A percentile compares a stretch with the other conserved stretches of the same genome.
These are phyloP conservation scores for Magallana nippona DNA, from an alignment of 2,888 invertebrate genomes.

Conservation along the genomic window DNA sequence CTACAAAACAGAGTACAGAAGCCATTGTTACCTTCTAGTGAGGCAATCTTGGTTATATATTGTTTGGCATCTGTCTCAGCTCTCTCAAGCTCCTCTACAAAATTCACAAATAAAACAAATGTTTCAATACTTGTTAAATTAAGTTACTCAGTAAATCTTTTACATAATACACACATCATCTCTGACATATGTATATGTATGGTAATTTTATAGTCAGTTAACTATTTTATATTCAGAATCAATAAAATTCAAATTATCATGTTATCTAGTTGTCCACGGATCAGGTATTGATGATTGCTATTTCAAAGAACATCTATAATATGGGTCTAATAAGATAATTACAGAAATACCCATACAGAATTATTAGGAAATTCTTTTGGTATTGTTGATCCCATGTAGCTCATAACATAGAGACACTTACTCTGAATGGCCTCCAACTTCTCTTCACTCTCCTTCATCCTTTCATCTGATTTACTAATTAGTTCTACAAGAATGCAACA, in stretches of 20 bases:
- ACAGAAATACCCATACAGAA: too few relatives aligned
- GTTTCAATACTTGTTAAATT: not conserved
- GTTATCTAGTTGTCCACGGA: too few relatives aligned
- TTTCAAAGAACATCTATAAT: too few relatives aligned
- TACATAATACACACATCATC: too few relatives aligned
- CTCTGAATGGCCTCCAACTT: conserved; percentile 79
- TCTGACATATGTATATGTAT: too few relatives aligned
- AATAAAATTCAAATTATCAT: too few relatives aligned
- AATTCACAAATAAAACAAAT: conserved; percentile 37
- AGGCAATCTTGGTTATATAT: conserved; percentile 72
- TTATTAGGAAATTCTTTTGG: too few relatives aligned
- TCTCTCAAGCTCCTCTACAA: conserved; percentile 77
- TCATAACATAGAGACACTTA: conserved; percentile 67
- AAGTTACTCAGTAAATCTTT: conserved; percentile 36
- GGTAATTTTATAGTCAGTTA: too few relatives aligned
- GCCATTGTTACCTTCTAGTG: conserved; percentile 72
- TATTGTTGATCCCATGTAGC: too few relatives aligned
- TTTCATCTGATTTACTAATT: conserved; percentile 78
- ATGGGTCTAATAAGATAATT: too few relatives aligned
- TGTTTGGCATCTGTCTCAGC: conserved; percentile 75
- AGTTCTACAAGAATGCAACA: conserved; percentile 65
- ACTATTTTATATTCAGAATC: too few relatives aligned
- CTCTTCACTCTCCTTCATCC: conserved; percentile 78
- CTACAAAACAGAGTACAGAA: not conserved
- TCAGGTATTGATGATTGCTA: too few relatives aligned